Evolutionary conservation across 2,888 invertebrate species (phyloP).

Genomic region (Hecatera dysodea): DNA sequence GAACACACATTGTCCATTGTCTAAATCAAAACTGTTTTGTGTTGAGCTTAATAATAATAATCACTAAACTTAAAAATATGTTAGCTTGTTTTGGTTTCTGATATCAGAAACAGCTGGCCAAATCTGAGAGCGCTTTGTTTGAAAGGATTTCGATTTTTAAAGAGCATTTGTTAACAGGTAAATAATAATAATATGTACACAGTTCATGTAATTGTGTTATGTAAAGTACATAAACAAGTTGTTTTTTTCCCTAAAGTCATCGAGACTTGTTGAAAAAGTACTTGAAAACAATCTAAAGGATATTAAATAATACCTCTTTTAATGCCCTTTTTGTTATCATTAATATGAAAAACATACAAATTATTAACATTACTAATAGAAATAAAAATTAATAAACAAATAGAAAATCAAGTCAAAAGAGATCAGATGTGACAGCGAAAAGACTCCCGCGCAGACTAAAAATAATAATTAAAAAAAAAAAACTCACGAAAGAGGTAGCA

Average conservation of each 20-base stretch:
- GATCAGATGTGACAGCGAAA: slow-evolving; percentile 9
- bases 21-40: not conserved
- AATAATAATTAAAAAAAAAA: slow-evolving; percentile 59
- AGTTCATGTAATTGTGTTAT: not conserved
- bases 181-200: too few relatives aligned
- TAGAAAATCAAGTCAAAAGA: slow-evolving; percentile 3
- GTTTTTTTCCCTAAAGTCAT: slow-evolving; percentile 22
- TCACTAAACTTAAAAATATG: not conserved
- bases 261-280: slow-evolving; percentile 5
- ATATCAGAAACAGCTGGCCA: not conserved
- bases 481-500: slow-evolving; percentile 62
- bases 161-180: not conserved
- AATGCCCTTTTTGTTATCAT: not conserved
- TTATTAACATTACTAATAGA: not conserved
- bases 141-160: not conserved
- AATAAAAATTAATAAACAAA: not conserved
- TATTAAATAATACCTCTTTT: slow-evolving; percentile 16
- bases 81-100: slow-evolving; percentile 7
- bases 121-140: not conserved
- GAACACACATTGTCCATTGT: slow-evolving; percentile 25
- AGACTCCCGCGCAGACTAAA: slow-evolving; percentile 58
- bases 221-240: not conserved
- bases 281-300: slow-evolving; percentile 4
- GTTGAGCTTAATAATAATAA: not conserved
- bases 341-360: too few relatives aligned